Evolutionary conservation across 2,797 vertebrate genomes (phyloP).

Genomic region (Borostomias antarcticus): DNA sequence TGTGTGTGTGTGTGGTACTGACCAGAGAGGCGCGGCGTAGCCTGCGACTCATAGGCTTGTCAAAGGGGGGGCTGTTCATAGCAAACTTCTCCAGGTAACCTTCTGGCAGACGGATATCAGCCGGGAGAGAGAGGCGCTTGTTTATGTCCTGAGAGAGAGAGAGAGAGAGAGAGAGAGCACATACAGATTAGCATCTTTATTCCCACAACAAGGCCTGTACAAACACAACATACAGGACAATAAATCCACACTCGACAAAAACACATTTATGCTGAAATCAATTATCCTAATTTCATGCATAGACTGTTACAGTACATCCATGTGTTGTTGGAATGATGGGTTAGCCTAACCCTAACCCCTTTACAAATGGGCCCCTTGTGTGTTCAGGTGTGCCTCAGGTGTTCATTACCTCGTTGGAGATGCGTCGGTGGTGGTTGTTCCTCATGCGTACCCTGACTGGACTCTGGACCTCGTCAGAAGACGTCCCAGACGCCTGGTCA

Average conservation of each 20-base stretch:
- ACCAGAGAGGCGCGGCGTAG: constrained; percentile 80
- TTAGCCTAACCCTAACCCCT: too few species aligned
- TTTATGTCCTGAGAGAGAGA: constrained; percentile 77
- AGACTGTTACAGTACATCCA: too few species aligned
- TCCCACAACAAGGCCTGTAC: too few species aligned
- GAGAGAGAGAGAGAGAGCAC: constrained; percentile 30
- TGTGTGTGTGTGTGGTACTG: too few species aligned
- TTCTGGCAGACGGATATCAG: constrained; percentile 82
- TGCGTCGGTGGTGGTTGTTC: constrained; percentile 80
- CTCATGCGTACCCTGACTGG: constrained; percentile 82
- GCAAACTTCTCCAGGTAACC: constrained; percentile 83
- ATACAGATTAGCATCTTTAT: constrained; percentile 47
- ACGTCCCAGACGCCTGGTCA: constrained; percentile 84
- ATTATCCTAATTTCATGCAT: too few species aligned
- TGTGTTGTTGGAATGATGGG: too few species aligned
- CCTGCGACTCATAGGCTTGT: constrained; percentile 82
- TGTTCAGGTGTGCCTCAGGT: background rate
- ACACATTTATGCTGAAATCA: too few species aligned
- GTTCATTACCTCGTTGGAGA: constrained; percentile 78
- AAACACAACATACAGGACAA: too few species aligned
- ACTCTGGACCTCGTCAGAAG: constrained; percentile 84
- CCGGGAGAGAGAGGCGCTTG: constrained; percentile 82
- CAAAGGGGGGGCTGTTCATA: constrained; percentile 82
- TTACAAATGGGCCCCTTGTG: too few species aligned
- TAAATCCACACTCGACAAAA: too few species aligned